Base-by-base conservation (phyloP, 2,113 vertebrate genomes). In the Ahaetulla prasina region DNA sequence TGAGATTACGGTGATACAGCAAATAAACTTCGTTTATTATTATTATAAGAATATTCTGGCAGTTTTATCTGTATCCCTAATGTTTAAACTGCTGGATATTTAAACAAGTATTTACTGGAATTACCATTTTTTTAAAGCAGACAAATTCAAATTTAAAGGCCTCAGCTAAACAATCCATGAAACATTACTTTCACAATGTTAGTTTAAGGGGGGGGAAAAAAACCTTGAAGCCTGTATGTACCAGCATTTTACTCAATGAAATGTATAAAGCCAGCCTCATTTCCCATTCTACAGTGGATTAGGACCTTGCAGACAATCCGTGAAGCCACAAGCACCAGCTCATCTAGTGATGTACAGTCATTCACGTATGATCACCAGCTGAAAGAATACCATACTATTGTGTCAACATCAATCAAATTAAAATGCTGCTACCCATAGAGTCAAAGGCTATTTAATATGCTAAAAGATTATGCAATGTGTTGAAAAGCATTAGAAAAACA, bases 291-390 rank as follows among this genome's bases (percentile, higher is more conserved):
- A 94, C 3, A 54, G 89, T 85, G 95, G 94, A 95, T 97, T 96
- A 95, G 96, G 91, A 93, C 94, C 95, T 92, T 96, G 96, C 91
- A 94, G 94, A 93, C 96, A 96, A 96, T 95, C 95, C 95, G 84
- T 96, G 95, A 96, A 97, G 95, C 93, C 93, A 94, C 95, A 93
- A 93, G 96, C 94, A 97, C 95, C 95, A 97, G 96, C 52, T 96
- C 96, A 95, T 93, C 95, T 97, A 94, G 97, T 93, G 92, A 96
- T 96, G 94, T 95, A 92, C 94, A 96, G 93, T 92, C 95, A 95
- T 3, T 96, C 91, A 95, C 85, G 87, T 91, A 97, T 50, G 3
- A 89, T 95, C 94, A 91, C 94, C 96, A 96, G 96, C 94, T 95
- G 93, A 60, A 97, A 96, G 93, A 97, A 92, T 74, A 96, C 55